Evolutionary conservation across 2,888 invertebrate species (phyloP).

Genomic region (Lasioglossum morio): DNA sequence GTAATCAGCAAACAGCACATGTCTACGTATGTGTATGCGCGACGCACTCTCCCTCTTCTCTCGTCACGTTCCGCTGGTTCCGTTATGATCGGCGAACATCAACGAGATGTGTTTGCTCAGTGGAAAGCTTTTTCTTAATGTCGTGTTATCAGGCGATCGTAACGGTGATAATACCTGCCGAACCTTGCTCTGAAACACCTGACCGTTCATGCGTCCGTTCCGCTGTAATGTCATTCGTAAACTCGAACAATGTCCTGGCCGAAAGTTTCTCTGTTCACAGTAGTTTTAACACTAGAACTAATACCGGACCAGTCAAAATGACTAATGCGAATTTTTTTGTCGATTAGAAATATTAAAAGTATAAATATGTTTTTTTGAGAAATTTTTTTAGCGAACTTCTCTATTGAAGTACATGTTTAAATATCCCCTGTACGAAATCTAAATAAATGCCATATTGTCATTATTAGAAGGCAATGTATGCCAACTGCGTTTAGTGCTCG

Average conservation of each 20-base stretch:
- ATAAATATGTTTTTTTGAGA: too few relatives aligned
- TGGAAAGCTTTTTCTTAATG: not conserved
- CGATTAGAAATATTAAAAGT: too few relatives aligned
- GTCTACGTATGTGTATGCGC: not conserved
- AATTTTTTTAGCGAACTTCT: too few relatives aligned
- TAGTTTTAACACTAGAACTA: too few relatives aligned
- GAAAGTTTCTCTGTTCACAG: not conserved
- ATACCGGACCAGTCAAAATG: too few relatives aligned
- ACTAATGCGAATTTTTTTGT: too few relatives aligned
- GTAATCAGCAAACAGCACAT: constrained; percentile 53
- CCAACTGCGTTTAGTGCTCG: too few relatives aligned
- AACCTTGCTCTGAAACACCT: not conserved
- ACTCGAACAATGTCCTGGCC: not conserved
- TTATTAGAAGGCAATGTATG: too few relatives aligned
- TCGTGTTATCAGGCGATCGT: not conserved
- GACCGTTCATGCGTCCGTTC: not conserved
- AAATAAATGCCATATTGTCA: too few relatives aligned
- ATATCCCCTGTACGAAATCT: too few relatives aligned
- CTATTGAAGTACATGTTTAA: too few relatives aligned
- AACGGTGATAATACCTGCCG: not conserved
- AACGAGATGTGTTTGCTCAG: constrained; percentile 15
- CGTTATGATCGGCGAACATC: constrained; percentile 50
- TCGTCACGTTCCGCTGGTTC: constrained; percentile 57
- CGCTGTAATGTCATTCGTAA: not conserved
- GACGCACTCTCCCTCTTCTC: constrained; percentile 16